Evolutionary conservation across 2,888 invertebrate species (phyloP).

Genomic region (Noctuana brunneofusca): DNA sequence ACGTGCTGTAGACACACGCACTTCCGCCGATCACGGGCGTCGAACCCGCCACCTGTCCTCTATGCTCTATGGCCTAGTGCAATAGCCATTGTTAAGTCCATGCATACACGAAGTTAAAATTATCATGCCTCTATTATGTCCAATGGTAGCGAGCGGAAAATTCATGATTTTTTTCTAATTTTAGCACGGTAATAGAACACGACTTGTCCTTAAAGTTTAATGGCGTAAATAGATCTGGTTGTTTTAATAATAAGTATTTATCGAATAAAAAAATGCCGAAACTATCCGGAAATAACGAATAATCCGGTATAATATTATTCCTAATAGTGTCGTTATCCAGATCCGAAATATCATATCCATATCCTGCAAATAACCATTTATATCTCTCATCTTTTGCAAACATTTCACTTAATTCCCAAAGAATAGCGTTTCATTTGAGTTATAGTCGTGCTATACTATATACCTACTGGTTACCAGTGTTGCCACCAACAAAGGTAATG

Average conservation of each 20-base stretch:
- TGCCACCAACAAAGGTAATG: conserved; percentile 32
- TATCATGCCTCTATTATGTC: background rate
- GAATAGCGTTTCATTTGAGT: background rate
- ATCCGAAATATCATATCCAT: no score
- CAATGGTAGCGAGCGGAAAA: no score
- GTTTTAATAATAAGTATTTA: no score
- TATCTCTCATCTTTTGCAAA: background rate
- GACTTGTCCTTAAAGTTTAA: no score
- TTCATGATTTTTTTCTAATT: no score
- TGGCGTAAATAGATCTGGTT: no score
- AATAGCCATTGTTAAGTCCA: conserved; percentile 21
- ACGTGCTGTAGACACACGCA: conserved; percentile 79
- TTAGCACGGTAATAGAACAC: no score
- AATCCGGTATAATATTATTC: no score
- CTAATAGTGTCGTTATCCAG: no score
- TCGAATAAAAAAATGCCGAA: no score
- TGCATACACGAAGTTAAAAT: conserved; percentile 8
- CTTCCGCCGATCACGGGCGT: conserved; percentile 71
- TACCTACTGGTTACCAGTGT: conserved; percentile 4
- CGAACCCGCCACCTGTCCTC: conserved; percentile 70
- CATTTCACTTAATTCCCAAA: background rate
- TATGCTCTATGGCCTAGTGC: conserved; percentile 47
- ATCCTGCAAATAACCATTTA: background rate
- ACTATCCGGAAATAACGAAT: no score
- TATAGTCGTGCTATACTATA: background rate